Percentiles rank a stretch among this genome's conserved stretches.
These are phyloP conservation scores for Pempheris klunzingeri DNA, from an alignment of 2,797 vertebrate genomes.

Conservation along the genomic window DNA sequence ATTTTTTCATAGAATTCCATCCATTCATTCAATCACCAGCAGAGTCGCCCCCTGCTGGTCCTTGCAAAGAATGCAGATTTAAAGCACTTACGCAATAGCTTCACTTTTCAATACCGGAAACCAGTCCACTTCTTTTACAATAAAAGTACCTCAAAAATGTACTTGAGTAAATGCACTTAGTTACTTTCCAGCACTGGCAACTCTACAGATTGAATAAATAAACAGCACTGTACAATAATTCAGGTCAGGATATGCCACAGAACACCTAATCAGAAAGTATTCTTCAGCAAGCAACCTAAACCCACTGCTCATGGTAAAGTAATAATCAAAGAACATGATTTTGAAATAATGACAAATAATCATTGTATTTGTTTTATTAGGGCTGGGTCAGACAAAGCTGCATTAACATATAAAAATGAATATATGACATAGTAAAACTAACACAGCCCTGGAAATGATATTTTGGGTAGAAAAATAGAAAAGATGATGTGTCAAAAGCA, in stretches of 20 bases:
- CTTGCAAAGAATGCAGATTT: too few species aligned
- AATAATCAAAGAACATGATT: background rate
- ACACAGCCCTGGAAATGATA: background rate
- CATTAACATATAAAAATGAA: background rate
- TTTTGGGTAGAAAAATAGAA: background rate
- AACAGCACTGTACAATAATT: background rate
- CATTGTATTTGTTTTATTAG: conserved; percentile 27
- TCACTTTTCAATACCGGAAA: too few species aligned
- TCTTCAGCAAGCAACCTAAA: background rate
- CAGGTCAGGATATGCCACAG: background rate
- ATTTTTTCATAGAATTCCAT: too few species aligned
- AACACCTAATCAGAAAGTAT: background rate
- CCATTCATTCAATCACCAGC: too few species aligned
- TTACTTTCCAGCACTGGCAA: too few species aligned
- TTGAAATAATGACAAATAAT: background rate
- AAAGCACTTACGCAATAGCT: too few species aligned
- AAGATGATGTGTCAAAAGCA: background rate
- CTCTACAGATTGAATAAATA: conserved; percentile 1
- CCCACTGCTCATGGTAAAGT: background rate
- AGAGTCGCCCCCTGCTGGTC: too few species aligned
- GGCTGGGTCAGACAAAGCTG: background rate
- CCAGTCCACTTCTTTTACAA: too few species aligned
- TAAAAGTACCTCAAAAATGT: background rate
- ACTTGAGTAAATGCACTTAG: background rate
- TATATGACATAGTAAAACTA: background rate